Conservation (phyloP, 1,140 invertebrate species). For the Chrysomallon squamiferum region DNA sequence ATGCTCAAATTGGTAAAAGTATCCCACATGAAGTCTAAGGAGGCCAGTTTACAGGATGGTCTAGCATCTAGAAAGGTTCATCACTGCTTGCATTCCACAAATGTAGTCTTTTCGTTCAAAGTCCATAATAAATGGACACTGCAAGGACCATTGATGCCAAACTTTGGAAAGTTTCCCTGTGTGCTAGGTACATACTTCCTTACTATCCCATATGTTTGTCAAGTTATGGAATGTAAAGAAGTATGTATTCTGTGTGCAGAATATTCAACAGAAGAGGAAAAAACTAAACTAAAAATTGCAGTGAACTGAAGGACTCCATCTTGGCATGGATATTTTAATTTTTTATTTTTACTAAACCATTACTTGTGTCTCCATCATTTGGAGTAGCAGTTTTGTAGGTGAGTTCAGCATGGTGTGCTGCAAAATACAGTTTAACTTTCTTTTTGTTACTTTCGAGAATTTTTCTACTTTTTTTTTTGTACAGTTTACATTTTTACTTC, state of each 20-base stretch:
- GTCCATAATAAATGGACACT: no score
- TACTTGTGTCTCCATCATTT: neutral
- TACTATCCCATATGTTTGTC: conserved; percentile 87
- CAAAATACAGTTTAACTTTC: no score
- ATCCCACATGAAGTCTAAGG: conserved; percentile 34
- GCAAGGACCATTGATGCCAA: no score
- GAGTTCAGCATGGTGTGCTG: conserved; percentile 4
- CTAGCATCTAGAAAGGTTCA: neutral
- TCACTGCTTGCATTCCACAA: neutral
- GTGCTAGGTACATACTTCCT: conserved; percentile 82
- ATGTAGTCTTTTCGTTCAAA: neutral
- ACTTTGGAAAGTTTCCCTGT: conserved; percentile 9
- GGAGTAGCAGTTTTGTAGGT: conserved; percentile 1
- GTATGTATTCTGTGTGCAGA: conserved; percentile 78
- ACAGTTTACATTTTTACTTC: no score
- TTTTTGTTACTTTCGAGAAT: no score
- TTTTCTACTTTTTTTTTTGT: no score
- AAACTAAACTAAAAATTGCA: no score
- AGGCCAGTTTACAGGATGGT: conserved; percentile 37
- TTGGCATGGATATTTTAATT: neutral
- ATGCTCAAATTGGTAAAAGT: conserved; percentile 58
- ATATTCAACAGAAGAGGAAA: neutral
- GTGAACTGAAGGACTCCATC: no score
- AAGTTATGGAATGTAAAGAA: conserved; percentile 97
- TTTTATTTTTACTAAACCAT: conserved; percentile 2